Base-by-base conservation (phyloP, 2,797 vertebrate species). In the Enteromius unitaeniatus region DNA sequence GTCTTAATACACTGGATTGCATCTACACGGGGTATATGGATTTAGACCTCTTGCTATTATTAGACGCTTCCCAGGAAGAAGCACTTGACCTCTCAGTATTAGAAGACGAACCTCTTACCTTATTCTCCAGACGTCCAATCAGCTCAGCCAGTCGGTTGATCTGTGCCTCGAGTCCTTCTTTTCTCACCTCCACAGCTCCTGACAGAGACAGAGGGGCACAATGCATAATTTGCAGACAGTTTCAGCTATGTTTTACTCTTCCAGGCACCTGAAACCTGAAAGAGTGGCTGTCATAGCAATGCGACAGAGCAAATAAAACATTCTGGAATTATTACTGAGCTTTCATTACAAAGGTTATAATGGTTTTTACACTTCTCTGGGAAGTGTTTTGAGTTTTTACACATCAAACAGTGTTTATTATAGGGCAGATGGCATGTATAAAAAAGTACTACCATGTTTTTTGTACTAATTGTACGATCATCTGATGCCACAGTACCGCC, bases 71-170 rank as follows among this genome's bases (percentile, higher is more conserved):
- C 67, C 37, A 75, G 21, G 15, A 67, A 6, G 51, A 77, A 70
- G 40, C 51, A 79, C 70, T 45, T 79, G 26, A 83, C 77, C 64
- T 74, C 64, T 81, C 13, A 13, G 21, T 14, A 31, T 68, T 42
- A 49, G 45, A 28, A n/a, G 58, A 85, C 21, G 8, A 80, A 47
- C 5, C 11, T 65, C 82, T 89, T 90, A 99, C 98, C 97, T 99
- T 99, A 91, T 94, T 98, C 93, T 99, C 98, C 93, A 99, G 95
- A 82, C 96, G 95, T 87, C 96, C 95, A 1, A 99, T 97, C 51
- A 99, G 94, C 85, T 98, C 96, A 0, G 98, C 97, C 92, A 99
- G 89, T 70, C 97, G 96, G 92, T 96, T 97, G 91, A 99, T 96
- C 93, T 99, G 98, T 26, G 94, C 92, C 75, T 97, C 98, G 87